Evolutionary conservation across 92 coral and sea anemone genomes (phyloP), one percentile per base, ranked within the genome.

Genomic region (Paramuricea clavata): DNA sequence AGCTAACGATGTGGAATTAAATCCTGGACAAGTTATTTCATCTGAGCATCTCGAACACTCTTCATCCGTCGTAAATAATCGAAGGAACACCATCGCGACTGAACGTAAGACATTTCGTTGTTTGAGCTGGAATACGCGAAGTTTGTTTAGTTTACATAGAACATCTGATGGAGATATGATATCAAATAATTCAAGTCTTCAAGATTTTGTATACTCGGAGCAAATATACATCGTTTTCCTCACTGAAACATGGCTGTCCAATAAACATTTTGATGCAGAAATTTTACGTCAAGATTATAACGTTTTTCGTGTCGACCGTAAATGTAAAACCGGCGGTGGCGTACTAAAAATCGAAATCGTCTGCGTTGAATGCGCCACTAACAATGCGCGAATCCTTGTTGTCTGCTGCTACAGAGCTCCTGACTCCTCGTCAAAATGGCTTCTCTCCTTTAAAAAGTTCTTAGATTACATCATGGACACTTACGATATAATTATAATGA

Each of bases 261-360:
- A 57, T 30, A 50, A 49, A 72, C 68, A 65, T 65, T 68, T 68
- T 62, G 71, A 87, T 60, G 72, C 52, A 42, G 82, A 75, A 88
- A 39, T 88, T 25, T 83, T n/a, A 23, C 80, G 78, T 12, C 43
- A 67, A 21, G 69, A 88, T 34, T 89, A 74, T 74, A 52, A 49
- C 57, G 49, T 83, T 49, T 82, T 73, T 75, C 83, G 91, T 74
- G 71, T 47, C 50, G 85, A 78, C 73, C 85, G 89, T 27, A 71
- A 27, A 62, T 82, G 68, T 43, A 83, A 49, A 76, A 85, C 81
- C 50, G 92, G 92, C 41, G 90, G 90, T 65, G 89, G 86, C 23
- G 92, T 89, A 75, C 60, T 89, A 17, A 83, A 64, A 25, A 2
- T 36, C 17, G 41, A 36, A 67, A 5, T 23, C 34, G 21, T 23